Evolutionary conservation across 2,797 vertebrate genomes (phyloP), one percentile per base, ranked within the genome.

Genomic region (Streptopelia turtur): DNA sequence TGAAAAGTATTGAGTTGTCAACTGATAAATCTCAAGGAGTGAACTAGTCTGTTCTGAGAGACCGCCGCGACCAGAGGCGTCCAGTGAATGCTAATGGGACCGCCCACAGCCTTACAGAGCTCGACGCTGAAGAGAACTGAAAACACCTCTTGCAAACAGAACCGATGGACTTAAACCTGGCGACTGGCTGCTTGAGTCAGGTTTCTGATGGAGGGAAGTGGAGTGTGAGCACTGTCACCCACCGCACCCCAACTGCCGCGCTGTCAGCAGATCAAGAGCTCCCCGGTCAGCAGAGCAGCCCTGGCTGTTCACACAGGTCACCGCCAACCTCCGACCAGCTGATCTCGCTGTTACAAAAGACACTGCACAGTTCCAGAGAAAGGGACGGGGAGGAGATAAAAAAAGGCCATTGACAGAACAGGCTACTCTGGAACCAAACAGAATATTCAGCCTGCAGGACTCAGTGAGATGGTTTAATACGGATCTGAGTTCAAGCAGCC

Each of bases 311-410:
- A 43, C 93, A 94, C 71, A 85, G 78, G 43, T 89, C 77, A 60
- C 59, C 78, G 65, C 88, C 87, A 77, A 53, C 77, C 84, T 92
- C 81, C 85, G 84, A 92, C 1, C 86, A 87, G 83, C 88, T 90
- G 93, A 97, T 52, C 66, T 77, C 77, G 52, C 74, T 84, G 74
- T 95, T 90, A 84, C 70, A 93, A 88, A 88, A 93, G 85, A 81
- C 74, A 93, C 41, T 33, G 83, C 56, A 91, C 69, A 82, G 59
- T 79, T 95, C 83, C 92, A 95, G 72, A 94, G 57, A 81, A 57
- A 81, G 43, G 27, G 20, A 37, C 13, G 28, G 66, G 35, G 3
- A 15, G 12, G 23, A 10, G 17, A 37, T 28, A 16, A 31, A 55
- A 55, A 71, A 86, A 56, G 0, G 47, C 47, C 59, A 76, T 2